Evolutionary conservation across 53 echinoderm and acorn worm species (phyloP).

Genomic region (Echinarachnius parma): DNA sequence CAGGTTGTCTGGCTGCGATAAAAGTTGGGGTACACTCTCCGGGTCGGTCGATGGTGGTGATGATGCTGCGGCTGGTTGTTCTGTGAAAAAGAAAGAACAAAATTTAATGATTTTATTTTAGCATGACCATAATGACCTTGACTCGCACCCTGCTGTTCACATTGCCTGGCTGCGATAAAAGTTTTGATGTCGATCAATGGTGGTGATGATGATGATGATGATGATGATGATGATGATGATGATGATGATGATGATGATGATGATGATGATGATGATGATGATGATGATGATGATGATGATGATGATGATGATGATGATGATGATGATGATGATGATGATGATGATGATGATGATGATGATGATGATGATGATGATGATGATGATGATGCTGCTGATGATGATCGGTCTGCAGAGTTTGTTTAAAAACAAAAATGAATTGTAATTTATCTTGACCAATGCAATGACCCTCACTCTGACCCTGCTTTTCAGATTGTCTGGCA

Average conservation of each 20-base stretch:
- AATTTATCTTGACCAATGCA: too few species aligned
- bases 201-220: slow-evolving; percentile 10
- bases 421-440: too few species aligned
- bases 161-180: too few species aligned
- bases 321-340: slow-evolving; percentile 10
- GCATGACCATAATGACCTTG: too few species aligned
- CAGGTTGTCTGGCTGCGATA: background rate
- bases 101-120: too few species aligned
- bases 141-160: too few species aligned
- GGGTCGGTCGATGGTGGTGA: background rate
- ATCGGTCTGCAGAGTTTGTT: too few species aligned
- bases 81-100: background rate
- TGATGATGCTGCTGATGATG: background rate
- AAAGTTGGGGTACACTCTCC: too few species aligned
- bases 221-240: slow-evolving; percentile 10
- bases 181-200: too few species aligned
- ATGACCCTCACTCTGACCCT: too few species aligned
- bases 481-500: too few species aligned
- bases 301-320: background rate
- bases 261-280: slow-evolving; percentile 18
- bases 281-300: background rate
- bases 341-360: slow-evolving; percentile 1
- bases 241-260: slow-evolving; percentile 17
- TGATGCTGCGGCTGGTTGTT: background rate
- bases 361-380: slow-evolving; percentile 4